These are phyloP conservation scores for Bungarus multicinctus DNA, from an alignment of 2,113 vertebrate species.

Conservation along the genomic window DNA sequence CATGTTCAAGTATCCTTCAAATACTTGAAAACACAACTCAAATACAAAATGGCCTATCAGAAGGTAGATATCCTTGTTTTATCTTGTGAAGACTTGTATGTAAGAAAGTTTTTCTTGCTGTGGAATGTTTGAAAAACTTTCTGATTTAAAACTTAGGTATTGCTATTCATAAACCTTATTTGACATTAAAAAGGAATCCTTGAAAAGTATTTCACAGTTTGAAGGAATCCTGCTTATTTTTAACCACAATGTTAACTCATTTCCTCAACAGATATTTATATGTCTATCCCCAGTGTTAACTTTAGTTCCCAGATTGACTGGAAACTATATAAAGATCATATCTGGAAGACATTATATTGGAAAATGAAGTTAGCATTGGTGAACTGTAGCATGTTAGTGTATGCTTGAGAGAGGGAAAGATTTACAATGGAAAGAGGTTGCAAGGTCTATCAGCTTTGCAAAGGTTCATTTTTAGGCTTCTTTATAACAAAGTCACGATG, in stretches of 20 bases:
- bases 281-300: neutral
- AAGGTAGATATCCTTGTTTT: neutral
- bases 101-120: neutral
- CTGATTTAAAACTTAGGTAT: neutral
- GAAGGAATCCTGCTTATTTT: neutral
- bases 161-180: neutral
- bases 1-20: neutral
- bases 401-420: neutral
- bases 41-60: neutral
- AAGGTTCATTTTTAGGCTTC: neutral
- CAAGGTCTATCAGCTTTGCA: neutral
- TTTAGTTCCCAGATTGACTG: neutral
- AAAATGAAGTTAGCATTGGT: neutral
- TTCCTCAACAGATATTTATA: neutral
- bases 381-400: neutral
- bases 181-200: neutral
- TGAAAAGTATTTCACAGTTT: neutral
- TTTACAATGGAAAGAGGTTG: neutral
- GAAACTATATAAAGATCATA: neutral
- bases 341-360: neutral
- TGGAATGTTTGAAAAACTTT: neutral
- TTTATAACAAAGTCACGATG: neutral
- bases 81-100: neutral
- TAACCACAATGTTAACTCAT: neutral
- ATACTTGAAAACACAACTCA: neutral